Evolutionary conservation across 2,113 vertebrate genomes (phyloP).

Genomic region (Ursus arctos): DNA sequence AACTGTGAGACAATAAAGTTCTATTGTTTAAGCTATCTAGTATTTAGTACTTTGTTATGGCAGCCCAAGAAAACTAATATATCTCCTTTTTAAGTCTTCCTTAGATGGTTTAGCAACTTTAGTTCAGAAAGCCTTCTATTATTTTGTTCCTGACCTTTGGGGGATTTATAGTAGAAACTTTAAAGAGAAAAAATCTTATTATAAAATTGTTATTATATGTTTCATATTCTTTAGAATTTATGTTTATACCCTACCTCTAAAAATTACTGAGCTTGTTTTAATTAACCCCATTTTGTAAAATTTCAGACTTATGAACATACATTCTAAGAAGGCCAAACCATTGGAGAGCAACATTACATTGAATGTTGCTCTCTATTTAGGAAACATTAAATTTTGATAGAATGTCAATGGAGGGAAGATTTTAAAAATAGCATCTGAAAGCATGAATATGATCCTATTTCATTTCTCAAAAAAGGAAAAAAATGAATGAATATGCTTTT

Average conservation of each 20-base stretch:
- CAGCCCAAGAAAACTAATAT: neutral
- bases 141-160: conserved; percentile 5
- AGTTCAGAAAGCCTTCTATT: neutral
- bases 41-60: neutral
- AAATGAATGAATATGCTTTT: neutral
- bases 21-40: neutral
- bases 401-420: neutral
- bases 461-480: neutral
- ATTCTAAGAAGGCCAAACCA: neutral
- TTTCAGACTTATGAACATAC: neutral
- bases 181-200: neutral
- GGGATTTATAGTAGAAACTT: neutral
- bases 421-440: neutral
- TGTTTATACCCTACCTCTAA: neutral
- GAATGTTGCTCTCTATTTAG: neutral
- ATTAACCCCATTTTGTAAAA: neutral
- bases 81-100: neutral
- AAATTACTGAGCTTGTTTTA: neutral
- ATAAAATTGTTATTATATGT: neutral
- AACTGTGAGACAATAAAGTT: neutral
- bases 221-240: neutral
- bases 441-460: neutral
- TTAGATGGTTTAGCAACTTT: neutral
- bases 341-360: neutral
- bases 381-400: neutral